Percentiles rank a stretch among this genome's conserved stretches.
Evolutionary conservation across 2,888 invertebrate genomes (phyloP).

Genomic region (Drosophila recens): DNA sequence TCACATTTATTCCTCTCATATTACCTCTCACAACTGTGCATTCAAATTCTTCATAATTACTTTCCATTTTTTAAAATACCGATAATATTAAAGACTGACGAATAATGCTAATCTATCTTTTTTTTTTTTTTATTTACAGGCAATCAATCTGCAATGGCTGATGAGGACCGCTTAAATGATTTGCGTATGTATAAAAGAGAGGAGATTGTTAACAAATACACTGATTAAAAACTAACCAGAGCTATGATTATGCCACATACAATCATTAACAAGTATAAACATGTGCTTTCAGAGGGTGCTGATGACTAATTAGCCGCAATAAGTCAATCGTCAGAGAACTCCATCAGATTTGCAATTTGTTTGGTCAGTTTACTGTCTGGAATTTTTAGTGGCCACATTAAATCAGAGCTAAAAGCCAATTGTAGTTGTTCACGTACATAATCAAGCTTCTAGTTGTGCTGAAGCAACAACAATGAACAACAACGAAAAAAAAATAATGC

Average conservation of each 20-base stretch:
- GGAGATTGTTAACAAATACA: slow-evolving; percentile 25
- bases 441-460: slow-evolving; percentile 7
- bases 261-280: slow-evolving; percentile 43
- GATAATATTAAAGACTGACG: slow-evolving; percentile 2
- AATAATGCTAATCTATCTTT: slow-evolving; percentile 58
- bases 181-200: slow-evolving; percentile 60
- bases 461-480: not conserved
- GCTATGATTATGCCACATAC: slow-evolving; percentile 44
- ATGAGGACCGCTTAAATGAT: slow-evolving; percentile 64
- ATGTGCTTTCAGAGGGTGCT: slow-evolving; percentile 31
- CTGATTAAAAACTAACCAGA: slow-evolving; percentile 44
- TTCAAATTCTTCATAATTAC: not conserved
- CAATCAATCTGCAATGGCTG: slow-evolving; percentile 67
- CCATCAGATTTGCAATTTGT: slow-evolving; percentile 62
- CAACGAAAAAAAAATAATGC: slow-evolving; percentile 15
- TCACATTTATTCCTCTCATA: not conserved
- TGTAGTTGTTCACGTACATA: slow-evolving; percentile 39
- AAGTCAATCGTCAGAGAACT: slow-evolving; percentile 72
- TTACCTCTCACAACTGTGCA: not conserved
- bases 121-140: slow-evolving; percentile 56
- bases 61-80: not conserved
- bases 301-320: slow-evolving; percentile 64
- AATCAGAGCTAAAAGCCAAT: slow-evolving; percentile 58
- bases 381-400: slow-evolving; percentile 73
- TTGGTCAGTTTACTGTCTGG: slow-evolving; percentile 44